A percentile compares a stretch with the other conserved stretches of the same genome.
Conservation (phyloP, 2,888 invertebrate species). For the Acleris cristana region DNA sequence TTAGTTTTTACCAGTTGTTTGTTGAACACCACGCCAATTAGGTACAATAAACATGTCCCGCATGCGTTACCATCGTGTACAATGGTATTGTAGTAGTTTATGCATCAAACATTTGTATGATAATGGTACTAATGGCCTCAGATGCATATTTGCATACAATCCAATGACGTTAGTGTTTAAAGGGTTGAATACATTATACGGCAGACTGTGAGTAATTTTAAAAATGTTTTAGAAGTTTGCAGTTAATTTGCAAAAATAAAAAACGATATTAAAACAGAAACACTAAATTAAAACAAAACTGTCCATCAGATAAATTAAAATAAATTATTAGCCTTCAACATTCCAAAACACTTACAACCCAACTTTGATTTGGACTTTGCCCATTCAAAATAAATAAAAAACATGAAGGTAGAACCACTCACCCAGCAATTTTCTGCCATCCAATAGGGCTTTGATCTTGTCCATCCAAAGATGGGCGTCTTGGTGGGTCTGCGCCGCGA, state of each 20-base stretch:
- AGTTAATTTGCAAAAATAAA: too few species aligned
- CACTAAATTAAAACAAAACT: too few species aligned
- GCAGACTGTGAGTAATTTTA: neutral
- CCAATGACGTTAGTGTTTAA: constrained; percentile 52
- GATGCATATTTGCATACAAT: constrained; percentile 71
- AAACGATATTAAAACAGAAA: too few species aligned
- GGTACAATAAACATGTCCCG: neutral
- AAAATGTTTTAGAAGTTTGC: too few species aligned
- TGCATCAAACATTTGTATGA: constrained; percentile 47
- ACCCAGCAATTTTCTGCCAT: constrained; percentile 69
- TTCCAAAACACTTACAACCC: too few species aligned
- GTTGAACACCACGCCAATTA: too few species aligned
- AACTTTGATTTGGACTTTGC: constrained; percentile 16
- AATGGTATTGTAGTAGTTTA: constrained; percentile 23
- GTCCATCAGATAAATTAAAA: too few species aligned
- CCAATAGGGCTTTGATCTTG: constrained; percentile 81
- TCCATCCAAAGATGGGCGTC: constrained; percentile 89
- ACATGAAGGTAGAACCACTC: constrained; percentile 46
- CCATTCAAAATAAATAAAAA: constrained; percentile 23
- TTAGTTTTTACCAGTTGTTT: too few species aligned
- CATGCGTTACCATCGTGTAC: neutral
- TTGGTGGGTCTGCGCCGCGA: constrained; percentile 86
- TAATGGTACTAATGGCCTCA: constrained; percentile 29
- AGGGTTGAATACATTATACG: constrained; percentile 43
- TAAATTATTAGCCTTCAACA: too few species aligned